Evolutionary conservation across 1,140 invertebrate species (phyloP), one percentile per base, ranked within the genome.

Genomic region (Drosophila mauritiana): DNA sequence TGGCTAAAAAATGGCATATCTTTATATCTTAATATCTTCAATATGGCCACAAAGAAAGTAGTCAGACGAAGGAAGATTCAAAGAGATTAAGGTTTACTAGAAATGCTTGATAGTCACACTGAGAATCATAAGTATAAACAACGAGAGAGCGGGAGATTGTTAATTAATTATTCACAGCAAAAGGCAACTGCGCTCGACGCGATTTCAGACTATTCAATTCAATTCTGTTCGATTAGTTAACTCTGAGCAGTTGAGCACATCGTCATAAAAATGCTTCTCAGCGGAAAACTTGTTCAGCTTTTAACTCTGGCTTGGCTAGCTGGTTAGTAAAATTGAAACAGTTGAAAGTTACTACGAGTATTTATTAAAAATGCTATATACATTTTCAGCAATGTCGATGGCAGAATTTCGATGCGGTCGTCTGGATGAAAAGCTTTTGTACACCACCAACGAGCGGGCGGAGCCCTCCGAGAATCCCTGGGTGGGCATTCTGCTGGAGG

Each of bases 401-500:
- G 57, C 36, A 4, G 51, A 58, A 1, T 3, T 34, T 0, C 20
- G 61, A 0, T 88, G 83, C 15, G 83, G 83, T 5, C 51, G 25
- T 2, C 58, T 88, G 2, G 64, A 83, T 5, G 83, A 88, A 36
- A 46, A 54, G 3, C 13, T 80, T 20, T 54, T 89, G 10, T 79
- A 65, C 31, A 46, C 31, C 15, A 54, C 3, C 0, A 13, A 40
- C 1, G 20, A 20, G 3, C 13, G 13, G n/a, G 70, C 84, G 8
- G 61, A 77, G 17, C 83, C 83, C 0, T 39, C 77, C 1, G 83
- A 88, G 42, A 73, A 70, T 40, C 48, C 76, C 11, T 88, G 84
- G 84, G 42, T 88, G 3, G 83, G 84, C 3, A 4, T 83, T 6
- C 58, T 88, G 4, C 25, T 56, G 22, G 36, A 58, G 8, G 40